Conservation (phyloP, 2,113 vertebrate genomes). For the Crotalus tigris region DNA sequence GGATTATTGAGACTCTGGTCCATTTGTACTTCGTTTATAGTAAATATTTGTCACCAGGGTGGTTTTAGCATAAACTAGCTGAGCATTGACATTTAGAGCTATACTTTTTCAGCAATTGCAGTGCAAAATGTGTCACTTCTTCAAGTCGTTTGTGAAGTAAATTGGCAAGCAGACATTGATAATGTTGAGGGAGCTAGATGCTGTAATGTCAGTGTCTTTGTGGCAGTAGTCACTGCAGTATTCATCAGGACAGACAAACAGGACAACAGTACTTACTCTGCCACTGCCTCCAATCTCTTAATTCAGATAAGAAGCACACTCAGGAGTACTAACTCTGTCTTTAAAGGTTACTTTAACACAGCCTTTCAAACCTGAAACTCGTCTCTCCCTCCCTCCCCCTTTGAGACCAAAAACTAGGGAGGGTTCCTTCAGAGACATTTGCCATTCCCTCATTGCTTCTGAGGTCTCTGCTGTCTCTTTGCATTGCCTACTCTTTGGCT, state of each 20-base stretch:
- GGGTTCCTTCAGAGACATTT: neutral
- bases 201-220: too few species aligned
- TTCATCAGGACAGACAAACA: too few species aligned
- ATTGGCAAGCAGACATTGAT: too few species aligned
- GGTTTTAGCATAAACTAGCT: neutral
- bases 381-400: neutral
- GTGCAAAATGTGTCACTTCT: neutral
- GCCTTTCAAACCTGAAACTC: neutral
- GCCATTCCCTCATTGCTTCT: neutral
- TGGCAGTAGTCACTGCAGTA: too few species aligned
- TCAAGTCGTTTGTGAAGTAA: neutral
- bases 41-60: neutral
- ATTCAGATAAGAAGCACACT: neutral
- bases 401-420: neutral
- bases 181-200: too few species aligned
- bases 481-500: too few species aligned
- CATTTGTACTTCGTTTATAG: neutral
- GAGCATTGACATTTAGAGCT: neutral
- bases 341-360: neutral
- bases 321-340: neutral
- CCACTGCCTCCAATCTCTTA: too few species aligned
- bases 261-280: too few species aligned
- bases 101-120: neutral
- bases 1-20: neutral
- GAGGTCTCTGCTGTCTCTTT: neutral